Percentiles rank a stretch among this genome's conserved stretches.
Evolutionary conservation across 2,888 invertebrate species (phyloP).

Genomic region (Eumacrocentrus americanus): DNA sequence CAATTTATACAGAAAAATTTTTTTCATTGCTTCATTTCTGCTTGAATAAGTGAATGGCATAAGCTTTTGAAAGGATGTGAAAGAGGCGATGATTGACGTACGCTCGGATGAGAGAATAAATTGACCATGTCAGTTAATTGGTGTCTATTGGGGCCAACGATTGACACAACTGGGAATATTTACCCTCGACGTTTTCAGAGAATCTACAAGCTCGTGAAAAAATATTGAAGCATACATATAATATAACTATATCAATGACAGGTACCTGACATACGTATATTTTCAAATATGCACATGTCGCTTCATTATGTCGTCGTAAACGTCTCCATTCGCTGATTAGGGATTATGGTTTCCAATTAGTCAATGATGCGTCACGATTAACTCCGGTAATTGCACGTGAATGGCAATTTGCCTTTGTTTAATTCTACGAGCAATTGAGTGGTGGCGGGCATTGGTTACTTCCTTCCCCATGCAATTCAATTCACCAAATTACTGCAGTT

Average conservation of each 20-base stretch:
- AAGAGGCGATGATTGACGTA: too few relatives aligned
- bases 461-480: neutral
- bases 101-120: neutral
- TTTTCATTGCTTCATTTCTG: too few relatives aligned
- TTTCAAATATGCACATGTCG: too few relatives aligned
- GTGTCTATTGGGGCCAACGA: neutral
- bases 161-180: too few relatives aligned
- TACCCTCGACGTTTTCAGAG: too few relatives aligned
- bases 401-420: constrained; percentile 1
- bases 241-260: too few relatives aligned
- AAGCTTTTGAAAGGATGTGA: too few relatives aligned
- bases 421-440: constrained; percentile 1
- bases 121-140: neutral
- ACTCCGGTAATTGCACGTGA: constrained; percentile 11
- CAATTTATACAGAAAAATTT: too few relatives aligned
- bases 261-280: too few relatives aligned
- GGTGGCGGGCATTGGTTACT: neutral
- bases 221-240: too few relatives aligned
- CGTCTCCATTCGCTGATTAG: neutral
- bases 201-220: too few relatives aligned
- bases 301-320: neutral
- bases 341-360: neutral
- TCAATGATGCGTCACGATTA: constrained; percentile 8
- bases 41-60: too few relatives aligned
- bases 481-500: neutral